These are phyloP conservation scores for Tauraco hartlaubi DNA, from an alignment of 2,797 vertebrate genomes.

Conservation along the genomic window DNA sequence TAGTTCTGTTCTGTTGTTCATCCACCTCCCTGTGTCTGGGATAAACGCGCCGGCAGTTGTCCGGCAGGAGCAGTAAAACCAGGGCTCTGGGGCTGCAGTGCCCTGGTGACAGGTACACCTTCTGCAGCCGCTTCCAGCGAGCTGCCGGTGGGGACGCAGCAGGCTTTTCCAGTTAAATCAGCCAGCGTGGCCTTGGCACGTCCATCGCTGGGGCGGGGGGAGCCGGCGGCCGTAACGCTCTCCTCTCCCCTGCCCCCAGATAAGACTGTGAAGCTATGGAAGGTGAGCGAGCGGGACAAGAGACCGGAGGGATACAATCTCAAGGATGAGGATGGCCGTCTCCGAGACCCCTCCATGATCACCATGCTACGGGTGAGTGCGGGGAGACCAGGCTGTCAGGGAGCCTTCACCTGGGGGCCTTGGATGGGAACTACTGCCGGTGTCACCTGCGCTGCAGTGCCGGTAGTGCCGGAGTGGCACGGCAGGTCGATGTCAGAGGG, in stretches of 20 bases:
- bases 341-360: slow-evolving; percentile 95
- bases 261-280: slow-evolving; percentile 99
- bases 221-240: accelerated
- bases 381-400: accelerated
- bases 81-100: not conserved
- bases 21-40: not conserved
- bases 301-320: slow-evolving; percentile 97
- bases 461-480: accelerated
- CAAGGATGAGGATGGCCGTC: slow-evolving; percentile 96
- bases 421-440: accelerated
- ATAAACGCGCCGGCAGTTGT: accelerated
- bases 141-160: accelerated
- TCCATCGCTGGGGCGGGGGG: accelerated
- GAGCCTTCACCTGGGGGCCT: not conserved
- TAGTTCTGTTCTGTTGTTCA: not conserved
- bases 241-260: slow-evolving; percentile 61
- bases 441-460: accelerated
- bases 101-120: not conserved
- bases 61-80: not conserved
- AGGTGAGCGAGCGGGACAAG: slow-evolving; percentile 97
- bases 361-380: slow-evolving; percentile 90
- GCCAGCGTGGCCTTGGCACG: accelerated
- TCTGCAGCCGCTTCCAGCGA: accelerated
- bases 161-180: not conserved
- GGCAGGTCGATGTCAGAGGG: accelerated